These are phyloP conservation scores for Pseudomyrmex concolor DNA, from an alignment of 1,140 invertebrate genomes.

Conservation along the genomic window DNA sequence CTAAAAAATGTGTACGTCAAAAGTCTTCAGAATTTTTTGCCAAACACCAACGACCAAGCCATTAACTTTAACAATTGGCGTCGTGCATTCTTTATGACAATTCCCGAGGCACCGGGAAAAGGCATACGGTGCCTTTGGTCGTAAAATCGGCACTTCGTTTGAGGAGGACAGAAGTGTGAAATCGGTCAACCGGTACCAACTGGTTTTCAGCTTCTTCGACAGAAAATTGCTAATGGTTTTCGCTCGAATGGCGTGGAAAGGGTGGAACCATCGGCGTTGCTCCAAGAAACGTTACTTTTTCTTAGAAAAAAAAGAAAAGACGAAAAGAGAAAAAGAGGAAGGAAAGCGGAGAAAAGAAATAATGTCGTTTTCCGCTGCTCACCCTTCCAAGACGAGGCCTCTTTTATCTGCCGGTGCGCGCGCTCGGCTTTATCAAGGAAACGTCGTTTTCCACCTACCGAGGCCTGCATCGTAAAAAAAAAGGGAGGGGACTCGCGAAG, in stretches of 20 bases:
- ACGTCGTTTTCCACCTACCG: constrained; percentile 32
- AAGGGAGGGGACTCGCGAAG: not conserved
- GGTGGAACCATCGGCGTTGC: constrained; percentile 55
- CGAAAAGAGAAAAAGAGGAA: not conserved
- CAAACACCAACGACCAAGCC: not conserved
- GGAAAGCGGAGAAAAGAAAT: constrained; percentile 34
- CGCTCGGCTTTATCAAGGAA: constrained; percentile 65
- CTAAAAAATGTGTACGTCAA: too few relatives aligned
- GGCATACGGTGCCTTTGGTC: constrained; percentile 5
- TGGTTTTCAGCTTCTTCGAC: constrained; percentile 47
- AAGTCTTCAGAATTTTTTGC: too few relatives aligned
- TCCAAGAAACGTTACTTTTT: constrained; percentile 63
- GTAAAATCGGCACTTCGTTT: constrained; percentile 48
- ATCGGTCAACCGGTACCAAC: constrained; percentile 57
- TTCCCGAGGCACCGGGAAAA: constrained; percentile 19
- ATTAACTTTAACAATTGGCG: constrained; percentile 9
- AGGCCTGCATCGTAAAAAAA: constrained; percentile 26
- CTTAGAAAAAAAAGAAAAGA: not conserved
- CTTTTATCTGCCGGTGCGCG: constrained; percentile 56
- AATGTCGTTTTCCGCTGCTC: constrained; percentile 56
- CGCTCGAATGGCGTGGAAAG: constrained; percentile 54
- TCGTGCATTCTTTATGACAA: not conserved
- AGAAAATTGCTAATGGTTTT: constrained; percentile 66
- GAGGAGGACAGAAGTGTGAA: constrained; percentile 55
- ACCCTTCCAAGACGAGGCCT: not conserved